A percentile compares a stretch with the other conserved stretches of the same genome.
phyloP scores from a whole-genome alignment of 2,888 invertebrate species.

The Dryomyza anilis region DNA sequence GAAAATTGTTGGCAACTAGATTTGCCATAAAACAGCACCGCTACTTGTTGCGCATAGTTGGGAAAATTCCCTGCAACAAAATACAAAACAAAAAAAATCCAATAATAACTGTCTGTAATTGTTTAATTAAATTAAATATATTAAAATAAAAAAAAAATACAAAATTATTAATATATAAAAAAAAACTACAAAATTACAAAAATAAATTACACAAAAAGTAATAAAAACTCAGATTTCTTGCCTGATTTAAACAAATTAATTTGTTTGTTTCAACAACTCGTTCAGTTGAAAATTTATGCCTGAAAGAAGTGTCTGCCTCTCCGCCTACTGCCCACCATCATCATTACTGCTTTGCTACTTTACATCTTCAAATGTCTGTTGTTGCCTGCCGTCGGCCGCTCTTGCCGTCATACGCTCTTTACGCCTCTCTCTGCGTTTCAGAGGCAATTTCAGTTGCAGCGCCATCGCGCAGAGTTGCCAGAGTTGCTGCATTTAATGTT shows the following conservation, averaged over 20 bases:
- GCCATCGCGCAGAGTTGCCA: constrained; percentile 2
- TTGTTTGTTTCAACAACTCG: constrained; percentile 3
- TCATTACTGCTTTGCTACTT: too few species aligned
- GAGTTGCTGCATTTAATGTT: background rate
- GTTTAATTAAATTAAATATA: constrained; percentile 6
- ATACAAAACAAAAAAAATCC: too few species aligned
- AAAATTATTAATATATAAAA: background rate
- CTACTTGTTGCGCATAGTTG: background rate
- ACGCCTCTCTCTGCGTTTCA: background rate
- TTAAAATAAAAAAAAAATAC: background rate
- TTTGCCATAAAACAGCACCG: background rate
- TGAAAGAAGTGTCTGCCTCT: background rate
- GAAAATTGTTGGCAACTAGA: background rate
- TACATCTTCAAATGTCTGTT: too few species aligned
- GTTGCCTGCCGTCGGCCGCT: too few species aligned
- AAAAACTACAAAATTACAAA: background rate
- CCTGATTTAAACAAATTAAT: constrained; percentile 13
- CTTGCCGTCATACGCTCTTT: background rate
- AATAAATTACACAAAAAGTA: background rate
- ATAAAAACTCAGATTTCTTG: background rate
- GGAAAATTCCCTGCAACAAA: background rate
- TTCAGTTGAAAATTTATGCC: too few species aligned
- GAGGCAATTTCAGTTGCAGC: background rate
- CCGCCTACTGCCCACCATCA: too few species aligned
- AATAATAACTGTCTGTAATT: constrained; percentile 22